Conservation (phyloP, 2,888 invertebrate genomes). For the Agonopterix subpropinquella region DNA sequence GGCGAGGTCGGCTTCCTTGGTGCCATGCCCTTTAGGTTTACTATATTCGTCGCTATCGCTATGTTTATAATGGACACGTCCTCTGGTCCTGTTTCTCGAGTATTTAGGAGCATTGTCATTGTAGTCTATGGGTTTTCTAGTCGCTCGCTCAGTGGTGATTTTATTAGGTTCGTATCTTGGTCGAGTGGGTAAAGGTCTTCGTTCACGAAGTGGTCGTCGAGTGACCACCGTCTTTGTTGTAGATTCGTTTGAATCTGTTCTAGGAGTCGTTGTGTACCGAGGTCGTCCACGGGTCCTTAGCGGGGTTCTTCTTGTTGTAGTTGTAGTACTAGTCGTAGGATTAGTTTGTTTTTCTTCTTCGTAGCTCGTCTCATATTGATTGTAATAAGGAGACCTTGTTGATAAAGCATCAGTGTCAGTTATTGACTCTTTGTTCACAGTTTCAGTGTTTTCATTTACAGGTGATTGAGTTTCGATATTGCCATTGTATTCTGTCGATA, state of each 20-base stretch:
- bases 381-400: conserved; percentile 36
- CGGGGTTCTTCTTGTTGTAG: conserved; percentile 50
- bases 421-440: conserved; percentile 23
- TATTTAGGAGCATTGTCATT: conserved; percentile 52
- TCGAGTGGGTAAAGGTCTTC: conserved; percentile 58
- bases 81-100: conserved; percentile 59
- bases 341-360: conserved; percentile 24
- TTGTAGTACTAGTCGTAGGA: conserved; percentile 45
- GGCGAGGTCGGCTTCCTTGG: conserved; percentile 64
- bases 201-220: conserved; percentile 69
- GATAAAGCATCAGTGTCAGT: conserved; percentile 20
- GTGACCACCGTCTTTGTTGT: conserved; percentile 54
- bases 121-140: conserved; percentile 37
- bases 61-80: conserved; percentile 68
- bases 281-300: conserved; percentile 53
- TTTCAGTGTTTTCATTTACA: conserved; percentile 28
- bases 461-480: conserved; percentile 32
- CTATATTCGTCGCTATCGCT: conserved; percentile 56
- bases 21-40: conserved; percentile 34
- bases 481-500: conserved; percentile 27
- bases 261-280: conserved; percentile 51
- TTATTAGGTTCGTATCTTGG: conserved; percentile 56
- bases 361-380: conserved; percentile 36
- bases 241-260: conserved; percentile 55
- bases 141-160: conserved; percentile 52